Evolutionary conservation across 2,113 vertebrate species (phyloP).

Genomic region (Sylvietta virens): DNA sequence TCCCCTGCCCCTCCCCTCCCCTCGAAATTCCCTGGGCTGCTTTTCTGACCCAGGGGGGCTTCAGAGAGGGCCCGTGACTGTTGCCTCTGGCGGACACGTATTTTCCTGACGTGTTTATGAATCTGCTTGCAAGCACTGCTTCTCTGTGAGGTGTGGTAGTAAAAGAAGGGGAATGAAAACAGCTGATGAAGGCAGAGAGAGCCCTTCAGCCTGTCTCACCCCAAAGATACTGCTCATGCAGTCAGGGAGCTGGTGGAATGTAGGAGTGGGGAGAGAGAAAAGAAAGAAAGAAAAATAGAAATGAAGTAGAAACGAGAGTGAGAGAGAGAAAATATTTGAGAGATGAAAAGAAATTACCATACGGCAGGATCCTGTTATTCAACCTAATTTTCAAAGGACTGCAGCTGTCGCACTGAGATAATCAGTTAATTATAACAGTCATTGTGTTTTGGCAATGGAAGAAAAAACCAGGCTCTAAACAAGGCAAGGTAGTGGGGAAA

Average conservation of each 20-base stretch:
- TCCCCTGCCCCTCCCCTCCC: neutral
- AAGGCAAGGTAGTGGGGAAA: conserved; percentile 54
- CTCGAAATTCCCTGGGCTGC: neutral
- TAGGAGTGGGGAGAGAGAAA: neutral
- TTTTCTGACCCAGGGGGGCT: neutral
- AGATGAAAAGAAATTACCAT: conserved; percentile 79
- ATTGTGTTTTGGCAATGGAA: conserved; percentile 77
- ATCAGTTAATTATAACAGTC: conserved; percentile 83
- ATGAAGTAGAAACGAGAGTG: conserved; percentile 32
- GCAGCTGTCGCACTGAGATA: conserved; percentile 81
- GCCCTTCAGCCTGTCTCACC: neutral
- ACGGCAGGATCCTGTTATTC: conserved; percentile 78
- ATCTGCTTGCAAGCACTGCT: neutral
- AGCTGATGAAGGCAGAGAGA: neutral
- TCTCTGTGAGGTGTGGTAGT: neutral
- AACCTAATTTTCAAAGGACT: conserved; percentile 82
- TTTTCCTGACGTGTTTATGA: neutral
- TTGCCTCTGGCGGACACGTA: neutral
- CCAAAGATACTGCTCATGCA: conserved; percentile 14
- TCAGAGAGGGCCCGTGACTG: neutral
- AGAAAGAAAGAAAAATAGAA: conserved; percentile 60
- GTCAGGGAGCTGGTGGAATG: conserved; percentile 15
- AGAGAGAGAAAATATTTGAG: conserved; percentile 64
- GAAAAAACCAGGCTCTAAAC: conserved; percentile 68
- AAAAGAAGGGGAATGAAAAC: conserved; percentile 13